Conservation (phyloP, 2,888 invertebrate genomes). For the Schizotus pectinicornis region DNA sequence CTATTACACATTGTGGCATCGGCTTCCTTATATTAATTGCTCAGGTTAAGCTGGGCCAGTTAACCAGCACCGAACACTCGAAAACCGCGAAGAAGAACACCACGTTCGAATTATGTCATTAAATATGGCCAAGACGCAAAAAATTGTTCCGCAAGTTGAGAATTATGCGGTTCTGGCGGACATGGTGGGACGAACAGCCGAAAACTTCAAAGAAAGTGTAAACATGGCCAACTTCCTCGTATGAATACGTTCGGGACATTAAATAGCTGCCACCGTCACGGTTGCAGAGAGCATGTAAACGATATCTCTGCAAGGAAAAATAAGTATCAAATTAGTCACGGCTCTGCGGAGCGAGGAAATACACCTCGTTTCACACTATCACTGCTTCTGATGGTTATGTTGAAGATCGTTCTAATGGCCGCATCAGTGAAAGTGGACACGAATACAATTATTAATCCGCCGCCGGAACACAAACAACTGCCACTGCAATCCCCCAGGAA, state of each 20-base stretch:
- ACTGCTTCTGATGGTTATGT: conserved; percentile 47
- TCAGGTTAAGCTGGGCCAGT: neutral
- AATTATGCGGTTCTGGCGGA: too few relatives aligned
- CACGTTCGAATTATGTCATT: neutral
- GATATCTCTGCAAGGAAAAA: conserved; percentile 54
- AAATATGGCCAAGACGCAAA: too few relatives aligned
- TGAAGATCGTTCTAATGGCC: conserved; percentile 33
- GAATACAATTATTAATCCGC: conserved; percentile 24
- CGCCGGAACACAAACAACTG: conserved; percentile 13
- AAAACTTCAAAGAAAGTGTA: neutral
- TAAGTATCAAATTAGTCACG: conserved; percentile 56
- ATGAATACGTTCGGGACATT: conserved; percentile 5
- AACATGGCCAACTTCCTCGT: too few relatives aligned
- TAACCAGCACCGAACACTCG: neutral
- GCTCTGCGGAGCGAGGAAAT: conserved; percentile 54
- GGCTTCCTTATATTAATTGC: conserved; percentile 17
- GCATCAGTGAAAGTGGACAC: conserved; percentile 32
- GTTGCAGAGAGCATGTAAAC: conserved; percentile 53
- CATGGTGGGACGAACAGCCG: neutral
- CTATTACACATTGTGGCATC: conserved; percentile 31
- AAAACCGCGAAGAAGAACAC: neutral
- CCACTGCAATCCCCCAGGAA: conserved; percentile 13
- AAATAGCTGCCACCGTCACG: conserved; percentile 40
- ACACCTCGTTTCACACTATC: conserved; percentile 58
- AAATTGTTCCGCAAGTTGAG: too few relatives aligned